Evolutionary conservation across 1,140 invertebrate genomes (phyloP).

Genomic region (Chironomus tepperi): DNA sequence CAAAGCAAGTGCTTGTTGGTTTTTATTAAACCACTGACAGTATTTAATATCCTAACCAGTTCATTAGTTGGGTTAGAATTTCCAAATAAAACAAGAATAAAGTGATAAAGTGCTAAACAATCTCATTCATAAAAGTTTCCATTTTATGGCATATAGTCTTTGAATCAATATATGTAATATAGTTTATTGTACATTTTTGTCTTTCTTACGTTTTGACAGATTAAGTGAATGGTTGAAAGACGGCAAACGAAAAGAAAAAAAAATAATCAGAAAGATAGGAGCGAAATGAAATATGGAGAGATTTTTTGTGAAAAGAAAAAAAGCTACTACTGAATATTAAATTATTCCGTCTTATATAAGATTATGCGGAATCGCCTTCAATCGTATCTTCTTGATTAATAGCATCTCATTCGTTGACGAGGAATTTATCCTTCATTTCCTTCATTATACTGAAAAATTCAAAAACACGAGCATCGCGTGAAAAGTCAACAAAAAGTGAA

Average conservation of each 20-base stretch:
- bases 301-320: not conserved
- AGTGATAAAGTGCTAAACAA: too few relatives aligned
- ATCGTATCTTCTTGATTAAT: constrained; percentile 4
- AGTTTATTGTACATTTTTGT: constrained; percentile 17
- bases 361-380: not conserved
- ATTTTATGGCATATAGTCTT: too few relatives aligned
- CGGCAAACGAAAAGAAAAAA: not conserved
- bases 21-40: too few relatives aligned
- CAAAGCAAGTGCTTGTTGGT: too few relatives aligned
- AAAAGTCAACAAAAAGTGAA: too few relatives aligned
- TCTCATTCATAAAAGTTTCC: too few relatives aligned
- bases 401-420: constrained; percentile 1
- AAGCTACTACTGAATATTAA: not conserved
- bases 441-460: not conserved
- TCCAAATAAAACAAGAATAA: too few relatives aligned
- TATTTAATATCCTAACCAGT: too few relatives aligned
- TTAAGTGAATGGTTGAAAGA: not conserved
- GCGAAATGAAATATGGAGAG: not conserved
- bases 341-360: not conserved
- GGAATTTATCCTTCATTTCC: not conserved
- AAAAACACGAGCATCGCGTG: not conserved
- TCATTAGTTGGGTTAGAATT: too few relatives aligned
- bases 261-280: not conserved
- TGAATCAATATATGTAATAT: not conserved
- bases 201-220: constrained; percentile 18